Conservation (phyloP, 1,140 invertebrate species). For the Hycleus phaleratus region DNA sequence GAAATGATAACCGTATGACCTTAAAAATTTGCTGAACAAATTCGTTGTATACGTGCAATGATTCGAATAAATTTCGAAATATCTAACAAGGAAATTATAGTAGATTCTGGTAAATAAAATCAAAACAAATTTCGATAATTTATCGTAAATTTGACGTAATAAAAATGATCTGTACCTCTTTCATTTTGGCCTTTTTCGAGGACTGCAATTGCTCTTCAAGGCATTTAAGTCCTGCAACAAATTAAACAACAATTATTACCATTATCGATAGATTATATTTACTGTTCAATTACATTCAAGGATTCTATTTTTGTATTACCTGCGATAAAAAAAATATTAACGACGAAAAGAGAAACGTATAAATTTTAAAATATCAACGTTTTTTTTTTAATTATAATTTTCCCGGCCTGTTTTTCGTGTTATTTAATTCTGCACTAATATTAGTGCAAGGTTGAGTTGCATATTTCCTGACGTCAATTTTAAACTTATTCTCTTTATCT, state of each 20-base stretch:
- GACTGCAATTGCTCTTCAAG: conserved; percentile 26
- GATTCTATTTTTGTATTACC: too few relatives aligned
- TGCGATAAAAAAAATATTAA: too few relatives aligned
- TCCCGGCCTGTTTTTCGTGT: not conserved
- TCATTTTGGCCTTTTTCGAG: conserved; percentile 27
- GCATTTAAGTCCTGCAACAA: conserved; percentile 33
- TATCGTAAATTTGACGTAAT: too few relatives aligned
- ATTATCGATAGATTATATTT: not conserved
- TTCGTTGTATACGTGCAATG: too few relatives aligned
- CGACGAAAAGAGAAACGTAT: not conserved
- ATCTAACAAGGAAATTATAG: too few relatives aligned
- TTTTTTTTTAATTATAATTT: too few relatives aligned
- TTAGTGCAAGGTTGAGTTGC: conserved; percentile 40
- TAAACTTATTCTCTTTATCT: conserved; percentile 17
- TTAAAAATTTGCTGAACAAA: too few relatives aligned
- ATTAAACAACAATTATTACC: conserved; percentile 1
- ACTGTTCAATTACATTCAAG: too few relatives aligned
- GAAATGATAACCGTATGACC: too few relatives aligned
- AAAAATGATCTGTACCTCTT: conserved; percentile 23
- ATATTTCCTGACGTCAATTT: conserved; percentile 30
- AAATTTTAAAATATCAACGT: not conserved
- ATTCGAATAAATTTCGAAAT: too few relatives aligned
- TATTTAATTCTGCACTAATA: conserved; percentile 37
- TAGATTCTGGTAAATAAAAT: too few relatives aligned
- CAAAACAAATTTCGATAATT: too few relatives aligned